Evolutionary conservation across 53 echinoderm and acorn worm genomes (phyloP), one percentile per base, ranked within the genome.

Genomic region (Paracentrotus lividus): DNA sequence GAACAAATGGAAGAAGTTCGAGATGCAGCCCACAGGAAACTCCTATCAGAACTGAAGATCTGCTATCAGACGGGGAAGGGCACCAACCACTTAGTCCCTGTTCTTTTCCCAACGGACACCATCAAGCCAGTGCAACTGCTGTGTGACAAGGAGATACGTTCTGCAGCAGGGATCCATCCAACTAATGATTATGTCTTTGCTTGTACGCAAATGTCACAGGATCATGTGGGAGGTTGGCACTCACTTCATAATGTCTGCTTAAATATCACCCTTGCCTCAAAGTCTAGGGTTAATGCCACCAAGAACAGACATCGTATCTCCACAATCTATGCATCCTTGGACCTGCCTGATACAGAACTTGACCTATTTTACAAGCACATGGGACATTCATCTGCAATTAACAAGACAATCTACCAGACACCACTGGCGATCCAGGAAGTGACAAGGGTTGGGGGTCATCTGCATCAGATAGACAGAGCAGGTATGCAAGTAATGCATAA

Each of bases 51-150:
- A 3, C 13, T 66, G 24, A 66, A 66, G 32, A 27, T 66, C 29
- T 4, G 12, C 8, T 66, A 66, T 14, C 66, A 66, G 32, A 29
- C 66, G 3, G 66, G 66, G 29, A 66, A 66, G 88, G 88, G 29
- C 36, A 57, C 60, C 59, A 90, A 18, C 49, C 90, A 57, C 49
- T 60, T 42, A 84, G 88, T 29, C 43, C 85, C 21, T 94, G 88
- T 88, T 53, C 34, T 45, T 10, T 29, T 66, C 12, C 66, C 66
- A 27, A 66, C 23, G 15, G 66, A 66, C 32, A 29, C 31, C 29
- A 3, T 29, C 8, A 33, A 29, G 24, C 24, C 66, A 29, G 12
- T 66, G 32, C 29, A 12, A 29, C 9, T 10, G 9, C 29, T 66
- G 9, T 29, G 66, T 24, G 66, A 66, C 31, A 23, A 23, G 29